Evolutionary conservation across 1,140 invertebrate species (phyloP), one percentile per base, ranked within the genome.

Genomic region (Akabosia matsudoensis): DNA sequence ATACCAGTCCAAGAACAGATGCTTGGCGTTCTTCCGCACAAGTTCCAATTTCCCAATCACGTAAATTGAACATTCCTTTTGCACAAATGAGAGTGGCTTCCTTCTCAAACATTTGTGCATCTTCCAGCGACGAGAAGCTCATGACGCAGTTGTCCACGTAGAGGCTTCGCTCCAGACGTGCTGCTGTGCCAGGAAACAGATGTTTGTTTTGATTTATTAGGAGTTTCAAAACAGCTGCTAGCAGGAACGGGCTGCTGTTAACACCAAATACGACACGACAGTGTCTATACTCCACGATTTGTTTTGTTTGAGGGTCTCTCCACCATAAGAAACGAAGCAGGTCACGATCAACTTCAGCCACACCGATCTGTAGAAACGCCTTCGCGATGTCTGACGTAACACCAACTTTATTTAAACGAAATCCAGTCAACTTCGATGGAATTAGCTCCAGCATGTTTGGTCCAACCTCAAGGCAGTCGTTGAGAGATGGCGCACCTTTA

Each of bases 81-180:
- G n/a, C 34, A 76, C 83, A 79, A 0, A 81, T 33, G 31, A 34
- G 71, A 33, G 70, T 77, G 18, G 79, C 54, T 70, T 74, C 75
- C 7, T 54, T 22, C 14, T 76, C 76, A 33, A 83, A 82, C 1
- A 37, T 33, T 1, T 77, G 22, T 33, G 79, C 51, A 51, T 82
- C 77, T 33, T 80, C 70, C 70, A 33, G 33, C 16, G 73, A 73
- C 45, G 80, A 37, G 0, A 82, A 76, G 18, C 80, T 81, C 16
- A 70, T 81, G 16, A 81, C 75, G 51, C 79, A 82, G 56, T 81
- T 82, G 74, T 82, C 81, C 14, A 82, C 78, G 79, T 74, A 83
- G 31, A 82, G 78, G 61, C 75, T 75, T 0, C 37, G 78, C 0
- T 22, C 34, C 26, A 82, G 22, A 30, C 37, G 77, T 24, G 77